phyloP scores from a whole-genome alignment of 2,797 vertebrate species.

The Cuculus canorus region DNA sequence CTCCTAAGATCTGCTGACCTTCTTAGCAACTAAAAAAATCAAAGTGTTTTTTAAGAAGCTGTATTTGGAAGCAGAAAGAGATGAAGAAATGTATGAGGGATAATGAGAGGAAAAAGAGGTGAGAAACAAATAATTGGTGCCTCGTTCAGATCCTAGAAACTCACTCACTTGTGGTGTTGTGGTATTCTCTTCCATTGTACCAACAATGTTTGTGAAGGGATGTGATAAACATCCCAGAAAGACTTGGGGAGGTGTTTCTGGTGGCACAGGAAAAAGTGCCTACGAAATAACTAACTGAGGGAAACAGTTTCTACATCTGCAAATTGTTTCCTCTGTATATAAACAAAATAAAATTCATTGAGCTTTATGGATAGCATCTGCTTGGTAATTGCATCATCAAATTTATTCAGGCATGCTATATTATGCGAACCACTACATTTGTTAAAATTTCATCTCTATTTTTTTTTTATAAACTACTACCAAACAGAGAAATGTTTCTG shows the following conservation, averaged over 20 bases:
- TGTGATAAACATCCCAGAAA: background rate
- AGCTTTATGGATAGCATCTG: background rate
- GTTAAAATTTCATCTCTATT: background rate
- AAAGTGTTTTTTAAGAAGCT: background rate
- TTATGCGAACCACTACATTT: background rate
- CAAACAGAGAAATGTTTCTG: background rate
- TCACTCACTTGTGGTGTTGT: background rate
- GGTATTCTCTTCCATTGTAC: background rate
- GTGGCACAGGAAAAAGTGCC: background rate
- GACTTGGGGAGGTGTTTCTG: background rate
- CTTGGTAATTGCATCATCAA: background rate
- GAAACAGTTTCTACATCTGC: background rate
- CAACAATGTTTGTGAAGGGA: background rate
- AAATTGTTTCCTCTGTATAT: background rate
- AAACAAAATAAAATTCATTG: background rate
- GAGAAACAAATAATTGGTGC: background rate
- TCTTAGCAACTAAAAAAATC: background rate
- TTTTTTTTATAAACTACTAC: background rate
- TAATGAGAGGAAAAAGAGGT: background rate
- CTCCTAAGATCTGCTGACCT: background rate
- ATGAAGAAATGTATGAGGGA: background rate
- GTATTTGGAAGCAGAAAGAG: background rate
- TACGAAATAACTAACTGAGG: background rate
- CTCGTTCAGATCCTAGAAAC: background rate
- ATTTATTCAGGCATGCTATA: background rate